These are phyloP conservation scores for Collichthys lucidus DNA, from an alignment of 2,113 vertebrate species.

Conservation along the genomic window DNA sequence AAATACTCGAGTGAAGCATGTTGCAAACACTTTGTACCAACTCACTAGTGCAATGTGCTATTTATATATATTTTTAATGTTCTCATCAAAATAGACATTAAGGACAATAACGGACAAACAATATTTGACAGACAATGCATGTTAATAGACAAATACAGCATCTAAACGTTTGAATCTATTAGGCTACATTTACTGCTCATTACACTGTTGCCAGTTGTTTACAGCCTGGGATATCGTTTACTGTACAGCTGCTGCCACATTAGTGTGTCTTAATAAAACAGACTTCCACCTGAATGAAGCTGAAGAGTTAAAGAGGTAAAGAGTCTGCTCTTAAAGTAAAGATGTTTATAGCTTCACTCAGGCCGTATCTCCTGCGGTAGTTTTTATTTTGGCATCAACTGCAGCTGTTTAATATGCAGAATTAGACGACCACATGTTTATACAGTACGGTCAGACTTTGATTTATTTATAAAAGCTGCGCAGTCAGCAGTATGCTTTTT, in stretches of 20 bases:
- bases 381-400: conserved; percentile 1
- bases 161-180: neutral
- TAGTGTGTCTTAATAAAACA: neutral
- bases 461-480: conserved; percentile 36
- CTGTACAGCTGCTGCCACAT: neutral
- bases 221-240: neutral
- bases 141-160: neutral
- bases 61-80: neutral
- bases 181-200: neutral
- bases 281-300: neutral
- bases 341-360: neutral
- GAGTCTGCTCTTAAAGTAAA: neutral
- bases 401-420: conserved; percentile 30
- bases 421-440: neutral
- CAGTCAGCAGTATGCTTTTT: conserved; percentile 30
- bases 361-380: neutral
- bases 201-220: neutral
- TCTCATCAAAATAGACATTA: neutral
- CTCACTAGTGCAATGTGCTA: neutral
- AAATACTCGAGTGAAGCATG: neutral
- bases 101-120: too few species aligned
- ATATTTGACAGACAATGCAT: neutral
- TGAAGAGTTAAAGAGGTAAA: too few species aligned
- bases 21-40: neutral
- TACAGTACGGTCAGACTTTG: conserved; percentile 20